phyloP scores from a whole-genome alignment of 2,888 invertebrate genomes.

The Thyatira batis region DNA sequence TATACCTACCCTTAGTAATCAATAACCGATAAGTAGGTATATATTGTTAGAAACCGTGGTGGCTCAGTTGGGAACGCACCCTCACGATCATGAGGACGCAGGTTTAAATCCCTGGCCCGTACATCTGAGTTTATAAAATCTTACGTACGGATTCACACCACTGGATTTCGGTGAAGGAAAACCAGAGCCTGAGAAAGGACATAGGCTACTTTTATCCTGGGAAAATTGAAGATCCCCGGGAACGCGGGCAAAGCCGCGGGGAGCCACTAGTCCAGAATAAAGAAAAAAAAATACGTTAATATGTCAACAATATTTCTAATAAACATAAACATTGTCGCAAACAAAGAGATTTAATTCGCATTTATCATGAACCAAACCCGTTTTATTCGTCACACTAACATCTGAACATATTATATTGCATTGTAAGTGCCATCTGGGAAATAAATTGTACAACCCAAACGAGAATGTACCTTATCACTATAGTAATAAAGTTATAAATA shows the following conservation, averaged over 20 bases:
- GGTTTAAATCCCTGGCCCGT: no score
- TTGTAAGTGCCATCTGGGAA: slow-evolving; percentile 52
- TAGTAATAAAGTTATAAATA: background rate
- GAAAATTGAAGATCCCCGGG: no score
- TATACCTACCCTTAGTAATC: background rate
- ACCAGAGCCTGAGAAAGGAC: no score
- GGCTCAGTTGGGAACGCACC: no score
- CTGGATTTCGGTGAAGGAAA: no score
- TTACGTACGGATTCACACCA: no score
- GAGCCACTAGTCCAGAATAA: no score
- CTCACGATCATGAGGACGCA: no score
- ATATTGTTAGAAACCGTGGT: no score
- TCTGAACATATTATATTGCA: slow-evolving; percentile 68
- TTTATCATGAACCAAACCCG: slow-evolving; percentile 68
- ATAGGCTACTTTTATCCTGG: no score
- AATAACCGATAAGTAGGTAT: background rate
- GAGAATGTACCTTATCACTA: background rate
- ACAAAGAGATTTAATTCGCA: slow-evolving; percentile 68
- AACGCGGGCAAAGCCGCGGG: no score
- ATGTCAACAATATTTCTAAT: slow-evolving; percentile 43
- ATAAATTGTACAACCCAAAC: background rate
- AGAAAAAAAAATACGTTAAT: background rate
- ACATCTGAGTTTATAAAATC: no score
- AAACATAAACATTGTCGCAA: slow-evolving; percentile 48
- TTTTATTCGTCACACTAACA: slow-evolving; percentile 61